Evolutionary conservation across 2,113 vertebrate species (phyloP), one percentile per base, ranked within the genome.

Genomic region (Motacilla tschutschensis): DNA sequence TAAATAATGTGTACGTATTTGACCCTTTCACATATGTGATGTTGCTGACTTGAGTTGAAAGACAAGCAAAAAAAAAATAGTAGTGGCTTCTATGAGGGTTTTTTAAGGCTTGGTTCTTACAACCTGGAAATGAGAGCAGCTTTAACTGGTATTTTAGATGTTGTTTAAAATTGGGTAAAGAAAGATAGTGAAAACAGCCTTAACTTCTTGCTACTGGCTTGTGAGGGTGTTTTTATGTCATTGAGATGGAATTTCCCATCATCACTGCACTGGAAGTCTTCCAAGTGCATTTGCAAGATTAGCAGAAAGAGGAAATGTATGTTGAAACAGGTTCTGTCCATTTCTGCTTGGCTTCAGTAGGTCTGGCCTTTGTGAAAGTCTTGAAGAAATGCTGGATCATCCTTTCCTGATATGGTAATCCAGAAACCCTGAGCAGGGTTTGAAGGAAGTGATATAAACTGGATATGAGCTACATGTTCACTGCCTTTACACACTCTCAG

Each of bases 51-150:
- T 36, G 33, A 82, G 14, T 64, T 75, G 25, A 59, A 85, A 82
- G 41, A 60, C 36, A 31, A 64, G 28, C 3, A 8, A 35, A 79
- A n/a, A 76, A 62, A 70, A 67, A n/a, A 5, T 4, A 15, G 5
- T 9, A 51, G 22, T 0, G 1, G 7, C 6, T 91, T 77, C 33
- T 60, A 2, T 15, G 8, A 38, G 8, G 15, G 0, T 3, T 21
- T 77, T 86, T 43, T 50, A 63, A 70, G 29, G 15, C 4, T 53
- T 70, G 16, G 5, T 63, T 83, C n/a, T 77, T 66, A 35, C 0
- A 10, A 58, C 8, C 57, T 86, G 21, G 20, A 80, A 80, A 18
- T 43, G 11, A 70, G 40, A 80, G 24, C 20, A 25, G 2, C 11
- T 86, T 78, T 69, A 69, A 28, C 41, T 29, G 16, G 5, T n/a